Evolutionary conservation across 2,888 invertebrate species (phyloP), one percentile per base, ranked within the genome.

Genomic region (Morpho helenor): DNA sequence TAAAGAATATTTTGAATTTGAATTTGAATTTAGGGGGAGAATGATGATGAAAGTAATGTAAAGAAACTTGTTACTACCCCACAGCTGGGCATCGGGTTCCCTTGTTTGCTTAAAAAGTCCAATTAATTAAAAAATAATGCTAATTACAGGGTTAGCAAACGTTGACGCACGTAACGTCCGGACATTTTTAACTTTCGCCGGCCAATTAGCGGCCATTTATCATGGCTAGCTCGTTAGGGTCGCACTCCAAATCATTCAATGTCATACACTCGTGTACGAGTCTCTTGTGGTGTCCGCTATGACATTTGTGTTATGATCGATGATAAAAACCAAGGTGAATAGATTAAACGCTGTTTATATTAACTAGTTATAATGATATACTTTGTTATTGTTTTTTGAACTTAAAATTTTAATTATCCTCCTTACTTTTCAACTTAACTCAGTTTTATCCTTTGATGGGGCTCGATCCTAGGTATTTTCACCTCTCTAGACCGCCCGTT

Each of bases 191-290:
- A 52, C 53, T 57, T 54, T 57, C 44, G 31, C 46, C 52, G 66
- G 49, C 67, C 75, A 73, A 76, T 76, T 75, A 76, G 52, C 57
- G 59, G 59, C 69, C 73, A 71, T 77, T 73, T 68, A 76, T 77
- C 77, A 77, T 62, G 56, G 47, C 57, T 31, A 43, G 60, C 74
- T 77, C 74, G 76, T 77, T 77, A 76, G 68, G 64, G 62, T 57
- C 61, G 54, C 63, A 63, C 65, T 65, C 63, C 61, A 61, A 67
- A 66, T 67, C 67, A 57, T 59, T 67, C 66, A 67, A 67, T 61
- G 65, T 66, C 53, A 41, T 40, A 41, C 65, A 62, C 58, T 51
- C 10, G 45, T 52, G 54, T 45, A 40, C n/a, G 44, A 50, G 49
- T 42, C 31, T 49, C 51, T 51, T 31, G 47, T 47, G 52, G 45